Evolutionary conservation across 2,888 invertebrate species (phyloP), one percentile per base, ranked within the genome.

Genomic region (Tineola bisselliella): DNA sequence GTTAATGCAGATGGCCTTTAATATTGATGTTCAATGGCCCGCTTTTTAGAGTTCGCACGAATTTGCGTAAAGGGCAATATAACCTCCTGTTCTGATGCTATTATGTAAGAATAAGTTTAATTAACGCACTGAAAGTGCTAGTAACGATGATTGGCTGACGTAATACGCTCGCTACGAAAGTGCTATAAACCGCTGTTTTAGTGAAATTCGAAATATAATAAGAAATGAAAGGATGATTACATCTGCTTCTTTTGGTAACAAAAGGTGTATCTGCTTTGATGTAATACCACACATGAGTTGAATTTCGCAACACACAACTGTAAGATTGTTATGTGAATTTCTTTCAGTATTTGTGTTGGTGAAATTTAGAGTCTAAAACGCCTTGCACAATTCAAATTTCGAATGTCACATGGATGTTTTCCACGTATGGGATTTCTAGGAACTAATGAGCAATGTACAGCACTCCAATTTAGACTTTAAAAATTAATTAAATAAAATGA

Each of bases 131-230:
- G 30, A 30, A 56, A 15, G 58, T 31, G 58, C 33, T n/a, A 33
- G 58, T 58, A 58, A 58, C 15, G 15, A 33, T 58, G 58, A 58
- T 58, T 6, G 17, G 6, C 58, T 58, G 31, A 58, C 33, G 58
- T 58, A 58, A 58, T 10, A 33, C 58, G 15, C 31, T 33, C 15
- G 10, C 30, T 33, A 58, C 13, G 33, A 58, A 18, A 33, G 31
- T 58, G 13, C 8, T 17, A 58, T 58, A 58, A 58, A 58, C n/a
- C 58, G 31, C n/a, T 33, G 33, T 33, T 58, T 58, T 58, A 56
- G 58, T 33, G 33, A 58, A 33, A 33, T 58, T 58, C 31, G n/a
- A 54, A 58, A 58, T 58, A 17, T 33, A 33, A 56, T 25, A 25
- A 56, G 25, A 25, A 56, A 56, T 56, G 19, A 56, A 56, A 56